These are phyloP conservation scores for Picus viridis DNA, from an alignment of 2,797 vertebrate species.

Conservation along the genomic window DNA sequence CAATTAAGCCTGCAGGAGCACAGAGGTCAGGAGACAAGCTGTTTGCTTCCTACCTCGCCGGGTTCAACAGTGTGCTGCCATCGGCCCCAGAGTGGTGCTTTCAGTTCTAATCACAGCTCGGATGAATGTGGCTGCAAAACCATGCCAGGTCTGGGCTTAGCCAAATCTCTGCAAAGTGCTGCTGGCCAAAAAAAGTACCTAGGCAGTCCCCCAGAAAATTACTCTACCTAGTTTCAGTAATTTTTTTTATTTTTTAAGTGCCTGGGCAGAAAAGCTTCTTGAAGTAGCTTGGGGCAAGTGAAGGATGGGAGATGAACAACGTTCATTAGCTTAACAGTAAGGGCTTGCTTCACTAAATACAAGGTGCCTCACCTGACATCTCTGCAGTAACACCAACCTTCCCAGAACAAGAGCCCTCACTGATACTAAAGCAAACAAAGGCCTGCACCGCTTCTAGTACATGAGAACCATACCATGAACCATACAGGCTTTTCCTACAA, in stretches of 20 bases:
- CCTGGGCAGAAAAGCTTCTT: not conserved
- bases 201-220: not conserved
- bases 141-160: not conserved
- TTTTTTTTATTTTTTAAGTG: not conserved
- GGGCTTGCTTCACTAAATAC: not conserved
- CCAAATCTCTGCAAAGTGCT: not conserved
- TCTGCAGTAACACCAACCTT: not conserved
- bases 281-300: not conserved
- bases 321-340: not conserved
- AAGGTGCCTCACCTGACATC: fast-evolving
- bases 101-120: not conserved
- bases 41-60: not conserved
- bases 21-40: not conserved
- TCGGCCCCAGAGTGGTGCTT: not conserved
- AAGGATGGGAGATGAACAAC: not conserved
- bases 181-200: not conserved
- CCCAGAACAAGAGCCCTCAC: not conserved
- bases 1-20: not conserved
- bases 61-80: not conserved
- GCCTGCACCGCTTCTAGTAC: fast-evolving
- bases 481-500: not conserved
- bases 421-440: not conserved
- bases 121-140: not conserved
- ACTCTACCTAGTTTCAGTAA: not conserved
- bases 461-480: fast-evolving